Percentiles rank a stretch among this genome's conserved stretches.
phyloP scores from a whole-genome alignment of 2,888 invertebrate genomes.

The Anticlea derivata region DNA sequence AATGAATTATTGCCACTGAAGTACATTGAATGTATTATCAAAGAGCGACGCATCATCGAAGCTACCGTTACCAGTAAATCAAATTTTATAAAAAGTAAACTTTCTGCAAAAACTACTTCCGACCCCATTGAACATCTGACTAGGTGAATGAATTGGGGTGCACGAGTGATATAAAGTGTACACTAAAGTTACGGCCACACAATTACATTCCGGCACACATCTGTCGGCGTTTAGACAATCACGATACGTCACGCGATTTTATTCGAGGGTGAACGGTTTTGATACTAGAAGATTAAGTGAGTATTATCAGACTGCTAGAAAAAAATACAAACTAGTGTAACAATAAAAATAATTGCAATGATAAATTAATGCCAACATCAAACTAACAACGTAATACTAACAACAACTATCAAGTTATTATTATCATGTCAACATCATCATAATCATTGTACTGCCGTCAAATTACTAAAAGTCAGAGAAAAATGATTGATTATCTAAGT shows the following conservation, averaged over 20 bases:
- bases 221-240: constrained; percentile 83
- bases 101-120: constrained; percentile 71
- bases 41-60: constrained; percentile 1
- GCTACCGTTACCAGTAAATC: constrained; percentile 61
- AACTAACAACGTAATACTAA: no score
- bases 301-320: no score
- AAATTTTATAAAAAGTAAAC: constrained; percentile 56
- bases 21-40: no score
- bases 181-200: constrained; percentile 71
- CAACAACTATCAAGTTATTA: no score
- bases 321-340: no score
- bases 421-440: no score
- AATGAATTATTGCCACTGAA: no score
- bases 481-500: no score
- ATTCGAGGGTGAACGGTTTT: constrained; percentile 43
- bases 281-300: constrained; percentile 46
- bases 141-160: constrained; percentile 73
- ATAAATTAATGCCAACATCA: no score
- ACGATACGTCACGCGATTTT: constrained; percentile 82
- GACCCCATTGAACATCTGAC: constrained; percentile 80
- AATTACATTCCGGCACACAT: constrained; percentile 83
- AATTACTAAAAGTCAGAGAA: no score
- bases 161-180: constrained; percentile 73
- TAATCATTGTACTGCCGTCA: no score
- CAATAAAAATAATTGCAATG: no score